These are phyloP conservation scores for Andrena bucephala DNA, from an alignment of 2,888 invertebrate species.

Conservation along the genomic window DNA sequence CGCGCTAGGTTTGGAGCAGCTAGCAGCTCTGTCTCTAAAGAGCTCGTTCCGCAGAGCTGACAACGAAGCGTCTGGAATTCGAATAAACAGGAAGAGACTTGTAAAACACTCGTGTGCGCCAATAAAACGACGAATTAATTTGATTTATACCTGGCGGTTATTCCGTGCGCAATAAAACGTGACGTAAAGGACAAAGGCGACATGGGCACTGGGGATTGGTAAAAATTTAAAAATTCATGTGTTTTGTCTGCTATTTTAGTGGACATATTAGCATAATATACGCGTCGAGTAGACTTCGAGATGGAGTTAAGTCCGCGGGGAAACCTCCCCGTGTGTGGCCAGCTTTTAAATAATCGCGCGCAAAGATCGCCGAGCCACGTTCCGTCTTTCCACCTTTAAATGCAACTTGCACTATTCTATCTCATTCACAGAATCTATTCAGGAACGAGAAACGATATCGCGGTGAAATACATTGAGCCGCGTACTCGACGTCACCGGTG, in stretches of 20 bases:
- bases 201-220: not conserved
- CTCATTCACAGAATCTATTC: too few species aligned
- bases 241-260: not conserved
- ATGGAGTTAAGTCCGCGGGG: too few species aligned
- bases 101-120: slow-evolving; percentile 23
- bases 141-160: slow-evolving; percentile 9
- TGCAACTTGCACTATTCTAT: too few species aligned
- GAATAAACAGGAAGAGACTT: slow-evolving; percentile 12
- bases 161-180: slow-evolving; percentile 16
- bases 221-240: not conserved
- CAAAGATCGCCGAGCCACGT: too few species aligned
- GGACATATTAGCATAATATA: too few species aligned
- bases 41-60: slow-evolving; percentile 33
- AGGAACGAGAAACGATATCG: too few species aligned
- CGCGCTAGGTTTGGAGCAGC: not conserved
- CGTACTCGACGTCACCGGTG: too few species aligned
- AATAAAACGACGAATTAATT: slow-evolving; percentile 24
- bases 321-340: too few species aligned
- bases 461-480: too few species aligned
- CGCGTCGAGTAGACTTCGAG: too few species aligned
- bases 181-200: not conserved
- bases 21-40: slow-evolving; percentile 15
- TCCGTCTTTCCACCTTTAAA: too few species aligned
- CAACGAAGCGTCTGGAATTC: slow-evolving; percentile 2
- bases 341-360: too few species aligned